These are phyloP conservation scores for Micrastur ruficollis DNA, from an alignment of 2,797 vertebrate genomes.

Conservation along the genomic window DNA sequence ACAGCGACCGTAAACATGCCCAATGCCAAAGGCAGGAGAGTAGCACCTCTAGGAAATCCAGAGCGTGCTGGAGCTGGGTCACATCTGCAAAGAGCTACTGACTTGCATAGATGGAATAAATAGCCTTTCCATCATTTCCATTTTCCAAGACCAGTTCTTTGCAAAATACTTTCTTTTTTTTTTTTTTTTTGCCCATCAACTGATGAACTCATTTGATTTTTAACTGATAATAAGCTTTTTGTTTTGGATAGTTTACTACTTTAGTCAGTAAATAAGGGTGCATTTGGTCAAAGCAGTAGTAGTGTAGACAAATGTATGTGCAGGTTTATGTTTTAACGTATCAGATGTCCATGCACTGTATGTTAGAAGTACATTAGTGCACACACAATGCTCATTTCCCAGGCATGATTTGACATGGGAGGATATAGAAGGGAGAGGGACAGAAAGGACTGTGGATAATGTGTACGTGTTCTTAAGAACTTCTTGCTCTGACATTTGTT, in stretches of 20 bases:
- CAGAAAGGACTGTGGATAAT: not conserved
- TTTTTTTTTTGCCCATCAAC: not conserved
- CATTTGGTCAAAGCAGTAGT: not conserved
- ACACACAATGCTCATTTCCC: not conserved
- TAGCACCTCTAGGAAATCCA: not conserved
- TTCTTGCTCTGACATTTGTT: not conserved
- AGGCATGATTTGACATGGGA: not conserved
- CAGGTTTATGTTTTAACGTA: not conserved
- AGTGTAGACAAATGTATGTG: not conserved
- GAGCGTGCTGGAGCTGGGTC: not conserved
- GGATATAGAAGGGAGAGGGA: not conserved
- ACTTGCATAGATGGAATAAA: not conserved
- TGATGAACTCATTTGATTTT: not conserved
- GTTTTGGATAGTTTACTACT: not conserved
- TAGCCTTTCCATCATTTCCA: not conserved
- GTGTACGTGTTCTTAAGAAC: not conserved
- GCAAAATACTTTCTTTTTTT: not conserved
- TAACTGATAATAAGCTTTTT: not conserved
- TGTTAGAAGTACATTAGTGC: not conserved
- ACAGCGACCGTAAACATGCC: rapidly evolving
- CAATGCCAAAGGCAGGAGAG: not conserved
- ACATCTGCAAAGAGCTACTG: not conserved
- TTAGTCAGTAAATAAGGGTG: not conserved
- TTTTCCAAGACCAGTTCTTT: not conserved
- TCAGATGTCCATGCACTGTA: not conserved